phyloP scores from a whole-genome alignment of 2,888 invertebrate species.

The Venusia cambrica region DNA sequence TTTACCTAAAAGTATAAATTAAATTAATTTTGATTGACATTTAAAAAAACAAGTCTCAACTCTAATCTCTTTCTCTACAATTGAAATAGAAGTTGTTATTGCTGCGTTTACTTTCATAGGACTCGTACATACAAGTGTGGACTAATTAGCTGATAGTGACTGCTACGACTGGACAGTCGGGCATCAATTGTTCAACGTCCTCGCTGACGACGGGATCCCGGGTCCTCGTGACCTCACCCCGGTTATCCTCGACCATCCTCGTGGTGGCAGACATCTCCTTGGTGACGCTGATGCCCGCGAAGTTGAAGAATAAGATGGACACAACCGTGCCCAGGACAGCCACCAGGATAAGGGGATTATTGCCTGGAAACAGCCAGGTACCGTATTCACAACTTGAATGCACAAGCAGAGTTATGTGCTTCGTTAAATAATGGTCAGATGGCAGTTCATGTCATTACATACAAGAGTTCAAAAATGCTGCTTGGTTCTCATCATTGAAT shows the following conservation, averaged over 20 bases:
- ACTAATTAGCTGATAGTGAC: no score
- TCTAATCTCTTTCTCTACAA: no score
- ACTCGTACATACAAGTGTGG: no score
- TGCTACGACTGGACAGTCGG: no score
- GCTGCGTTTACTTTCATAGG: no score
- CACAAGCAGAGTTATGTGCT: not conserved
- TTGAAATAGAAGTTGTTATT: no score
- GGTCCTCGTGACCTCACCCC: conserved; percentile 70
- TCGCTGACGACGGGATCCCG: conserved; percentile 41
- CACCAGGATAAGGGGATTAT: conserved; percentile 58
- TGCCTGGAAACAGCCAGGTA: no score
- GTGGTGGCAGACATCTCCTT: conserved; percentile 96
- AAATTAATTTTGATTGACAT: no score
- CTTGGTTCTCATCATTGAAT: conserved; percentile 22
- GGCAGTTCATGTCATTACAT: conserved; percentile 11
- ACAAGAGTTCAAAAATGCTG: conserved; percentile 24
- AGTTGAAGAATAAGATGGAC: conserved; percentile 96
- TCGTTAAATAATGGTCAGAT: conserved; percentile 2
- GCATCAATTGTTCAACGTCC: conserved; percentile 27
- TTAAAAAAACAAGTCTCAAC: no score
- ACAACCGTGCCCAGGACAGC: conserved; percentile 85
- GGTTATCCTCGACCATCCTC: conserved; percentile 93
- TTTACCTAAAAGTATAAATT: no score
- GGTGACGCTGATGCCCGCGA: conserved; percentile 94
- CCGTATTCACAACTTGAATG: not conserved